These are phyloP conservation scores for Craterocephalus amniculus DNA, from an alignment of 2,797 vertebrate species.

Conservation along the genomic window DNA sequence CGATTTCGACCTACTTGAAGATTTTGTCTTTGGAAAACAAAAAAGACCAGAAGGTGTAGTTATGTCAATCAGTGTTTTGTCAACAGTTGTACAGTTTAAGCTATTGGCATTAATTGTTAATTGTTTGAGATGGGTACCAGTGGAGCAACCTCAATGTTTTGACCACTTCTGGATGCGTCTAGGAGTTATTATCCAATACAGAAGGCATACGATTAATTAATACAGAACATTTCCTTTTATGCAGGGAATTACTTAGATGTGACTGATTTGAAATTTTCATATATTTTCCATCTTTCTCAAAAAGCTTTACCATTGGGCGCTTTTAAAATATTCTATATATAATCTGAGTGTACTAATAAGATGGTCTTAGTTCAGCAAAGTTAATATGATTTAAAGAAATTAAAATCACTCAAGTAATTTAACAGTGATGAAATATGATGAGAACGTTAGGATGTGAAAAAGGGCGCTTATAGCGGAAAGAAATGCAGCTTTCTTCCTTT, in stretches of 20 bases:
- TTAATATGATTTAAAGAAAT: conserved; percentile 8
- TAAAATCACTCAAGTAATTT: conserved; percentile 18
- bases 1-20: conserved; percentile 47
- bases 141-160: conserved; percentile 38
- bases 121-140: conserved; percentile 47
- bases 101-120: neutral
- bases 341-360: conserved; percentile 18
- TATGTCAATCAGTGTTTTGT: conserved; percentile 31
- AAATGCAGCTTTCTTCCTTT: conserved; percentile 38
- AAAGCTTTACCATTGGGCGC: conserved; percentile 29
- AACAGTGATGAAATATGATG: conserved; percentile 17
- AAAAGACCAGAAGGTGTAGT: conserved; percentile 17
- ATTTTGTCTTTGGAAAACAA: conserved; percentile 24
- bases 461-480: conserved; percentile 19
- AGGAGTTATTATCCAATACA: conserved; percentile 18
- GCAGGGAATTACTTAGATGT: conserved; percentile 10
- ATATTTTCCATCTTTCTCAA: conserved; percentile 24
- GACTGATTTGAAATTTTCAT: conserved; percentile 9
- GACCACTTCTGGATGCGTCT: conserved; percentile 48
- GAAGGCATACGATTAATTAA: conserved; percentile 11
- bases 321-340: conserved; percentile 36
- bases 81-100: conserved; percentile 30
- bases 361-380: conserved; percentile 18
- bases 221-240: conserved; percentile 14
- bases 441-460: conserved; percentile 15